phyloP scores from a whole-genome alignment of 2,888 invertebrate species.

The Aspidiotus destructor region DNA sequence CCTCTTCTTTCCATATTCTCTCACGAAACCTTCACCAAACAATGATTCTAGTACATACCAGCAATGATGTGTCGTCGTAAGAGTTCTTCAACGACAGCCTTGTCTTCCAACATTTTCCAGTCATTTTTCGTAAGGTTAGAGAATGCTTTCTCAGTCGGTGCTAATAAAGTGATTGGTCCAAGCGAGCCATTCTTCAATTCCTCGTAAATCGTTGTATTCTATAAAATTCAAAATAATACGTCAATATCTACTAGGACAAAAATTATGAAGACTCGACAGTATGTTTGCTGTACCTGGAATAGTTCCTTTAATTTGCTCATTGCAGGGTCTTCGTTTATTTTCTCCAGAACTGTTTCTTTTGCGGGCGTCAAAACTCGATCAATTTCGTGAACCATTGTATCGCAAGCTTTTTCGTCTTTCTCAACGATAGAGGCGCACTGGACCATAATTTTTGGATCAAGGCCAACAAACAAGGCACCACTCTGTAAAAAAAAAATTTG shows the following conservation, averaged over 20 bases:
- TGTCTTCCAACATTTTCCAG: conserved; percentile 45
- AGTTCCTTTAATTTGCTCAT: conserved; percentile 45
- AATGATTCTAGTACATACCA: conserved; percentile 41
- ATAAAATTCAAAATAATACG: conserved; percentile 35
- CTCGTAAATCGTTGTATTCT: conserved; percentile 46
- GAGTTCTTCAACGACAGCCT: conserved; percentile 45
- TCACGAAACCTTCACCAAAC: too few relatives aligned
- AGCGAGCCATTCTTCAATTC: conserved; percentile 35
- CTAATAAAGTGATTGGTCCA: conserved; percentile 49
- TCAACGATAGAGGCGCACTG: conserved; percentile 57
- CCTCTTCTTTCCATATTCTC: too few relatives aligned
- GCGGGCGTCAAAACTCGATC: conserved; percentile 51
- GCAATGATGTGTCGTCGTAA: conserved; percentile 48
- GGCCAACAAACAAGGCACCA: conserved; percentile 45
- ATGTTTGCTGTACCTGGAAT: conserved; percentile 39
- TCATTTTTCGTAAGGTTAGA: conserved; percentile 45
- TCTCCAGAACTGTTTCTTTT: conserved; percentile 45
- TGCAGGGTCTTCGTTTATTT: conserved; percentile 44
- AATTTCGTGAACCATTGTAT: conserved; percentile 56
- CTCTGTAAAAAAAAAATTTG: conserved; percentile 7
- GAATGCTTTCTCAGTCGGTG: conserved; percentile 49
- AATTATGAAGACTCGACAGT: neutral
- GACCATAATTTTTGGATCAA: conserved; percentile 53
- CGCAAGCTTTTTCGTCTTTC: conserved; percentile 56
- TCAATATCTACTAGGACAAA: conserved; percentile 9